phyloP scores from a whole-genome alignment of 2,113 vertebrate species.

The Syngnathus typhle region DNA sequence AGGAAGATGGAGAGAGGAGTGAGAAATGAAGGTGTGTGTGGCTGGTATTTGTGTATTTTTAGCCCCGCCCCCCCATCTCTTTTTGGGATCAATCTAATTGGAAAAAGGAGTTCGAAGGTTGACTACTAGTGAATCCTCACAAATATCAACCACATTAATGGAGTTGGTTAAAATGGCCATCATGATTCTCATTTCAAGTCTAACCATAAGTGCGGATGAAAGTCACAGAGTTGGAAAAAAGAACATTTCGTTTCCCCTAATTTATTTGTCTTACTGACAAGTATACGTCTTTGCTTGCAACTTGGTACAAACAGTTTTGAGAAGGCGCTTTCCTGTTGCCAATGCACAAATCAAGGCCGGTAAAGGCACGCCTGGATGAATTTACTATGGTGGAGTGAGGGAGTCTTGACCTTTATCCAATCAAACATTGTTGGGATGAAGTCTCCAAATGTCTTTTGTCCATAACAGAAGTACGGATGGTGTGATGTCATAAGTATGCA shows the following conservation, averaged over 20 bases:
- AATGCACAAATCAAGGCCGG: not conserved
- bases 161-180: conserved; percentile 26
- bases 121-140: conserved; percentile 48
- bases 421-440: not conserved
- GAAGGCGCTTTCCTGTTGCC: not conserved
- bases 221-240: not conserved
- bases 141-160: conserved; percentile 63
- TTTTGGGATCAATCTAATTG: conserved; percentile 3
- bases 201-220: not conserved
- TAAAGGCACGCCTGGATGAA: not conserved
- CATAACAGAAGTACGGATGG: conserved; percentile 8
- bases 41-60: conserved; percentile 33
- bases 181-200: not conserved
- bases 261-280: not conserved
- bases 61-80: conserved; percentile 8
- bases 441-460: not conserved
- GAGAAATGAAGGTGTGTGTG: conserved; percentile 26
- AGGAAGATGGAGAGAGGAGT: conserved; percentile 39
- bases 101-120: conserved; percentile 47
- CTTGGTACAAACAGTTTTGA: conserved; percentile 1
- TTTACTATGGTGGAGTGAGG: not conserved
- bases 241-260: not conserved
- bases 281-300: not conserved
- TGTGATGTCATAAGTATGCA: conserved; percentile 32
- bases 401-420: not conserved